Evolutionary conservation across 2,888 invertebrate species (phyloP).

Genomic region (Macrosiphum euphorbiae): DNA sequence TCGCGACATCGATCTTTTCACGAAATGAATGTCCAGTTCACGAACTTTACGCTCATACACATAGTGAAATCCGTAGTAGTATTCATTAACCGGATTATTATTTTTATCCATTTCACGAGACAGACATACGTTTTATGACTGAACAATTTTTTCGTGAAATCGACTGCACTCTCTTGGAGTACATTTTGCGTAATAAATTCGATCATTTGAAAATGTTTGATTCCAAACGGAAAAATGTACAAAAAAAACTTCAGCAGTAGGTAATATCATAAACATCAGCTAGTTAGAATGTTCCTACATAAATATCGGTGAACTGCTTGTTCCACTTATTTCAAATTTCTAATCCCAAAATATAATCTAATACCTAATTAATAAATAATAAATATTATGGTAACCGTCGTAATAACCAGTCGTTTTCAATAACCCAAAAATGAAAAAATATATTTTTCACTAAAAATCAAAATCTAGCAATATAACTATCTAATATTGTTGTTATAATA

Average conservation of each 20-base stretch:
- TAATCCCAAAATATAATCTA: neutral
- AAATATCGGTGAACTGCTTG: neutral
- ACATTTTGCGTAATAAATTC: neutral
- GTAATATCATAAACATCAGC: neutral
- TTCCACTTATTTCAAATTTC: neutral
- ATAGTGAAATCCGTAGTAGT: neutral
- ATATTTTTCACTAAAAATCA: neutral
- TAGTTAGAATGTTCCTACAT: neutral
- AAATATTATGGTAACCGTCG: neutral
- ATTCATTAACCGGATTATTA: neutral
- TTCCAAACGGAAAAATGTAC: neutral
- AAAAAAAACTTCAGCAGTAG: neutral
- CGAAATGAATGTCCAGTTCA: neutral
- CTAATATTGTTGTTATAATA: neutral
- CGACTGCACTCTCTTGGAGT: neutral
- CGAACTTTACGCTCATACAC: neutral
- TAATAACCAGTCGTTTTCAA: neutral
- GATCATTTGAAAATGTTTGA: neutral
- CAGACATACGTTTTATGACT: neutral
- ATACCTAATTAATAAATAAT: neutral
- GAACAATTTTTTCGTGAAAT: neutral
- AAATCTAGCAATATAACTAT: neutral
- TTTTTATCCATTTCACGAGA: neutral
- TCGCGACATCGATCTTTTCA: neutral
- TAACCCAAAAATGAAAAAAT: neutral